Evolutionary conservation across 92 coral and sea anemone genomes (phyloP).

Genomic region (Blastomussa wellsi): DNA sequence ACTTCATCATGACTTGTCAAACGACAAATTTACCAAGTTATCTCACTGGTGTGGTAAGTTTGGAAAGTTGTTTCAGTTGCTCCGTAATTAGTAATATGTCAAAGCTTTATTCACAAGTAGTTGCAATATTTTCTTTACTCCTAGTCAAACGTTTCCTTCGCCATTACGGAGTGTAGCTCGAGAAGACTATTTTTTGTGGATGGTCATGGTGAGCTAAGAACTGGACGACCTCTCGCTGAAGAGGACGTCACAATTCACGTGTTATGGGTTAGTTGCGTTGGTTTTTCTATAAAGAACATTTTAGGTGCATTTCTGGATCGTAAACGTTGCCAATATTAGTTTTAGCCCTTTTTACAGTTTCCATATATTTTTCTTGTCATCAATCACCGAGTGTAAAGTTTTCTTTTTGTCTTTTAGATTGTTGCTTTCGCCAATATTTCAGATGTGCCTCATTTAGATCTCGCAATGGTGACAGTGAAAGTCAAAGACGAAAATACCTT

Average conservation of each 20-base stretch:
- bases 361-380: neutral
- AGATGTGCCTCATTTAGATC: neutral
- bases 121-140: neutral
- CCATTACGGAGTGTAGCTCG: neutral
- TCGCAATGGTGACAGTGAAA: slow-evolving; percentile 16
- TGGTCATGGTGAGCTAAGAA: slow-evolving; percentile 9
- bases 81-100: neutral
- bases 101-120: neutral
- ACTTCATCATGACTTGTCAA: neutral
- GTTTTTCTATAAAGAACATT: neutral
- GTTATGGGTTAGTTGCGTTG: slow-evolving; percentile 5
- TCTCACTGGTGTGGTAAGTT: too few relatives aligned
- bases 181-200: slow-evolving; percentile 7
- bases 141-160: slow-evolving; percentile 23
- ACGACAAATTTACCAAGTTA: neutral
- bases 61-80: neutral
- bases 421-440: slow-evolving; percentile 1
- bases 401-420: neutral
- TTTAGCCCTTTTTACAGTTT: too few relatives aligned
- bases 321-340: too few relatives aligned
- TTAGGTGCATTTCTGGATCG: too few relatives aligned
- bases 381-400: neutral
- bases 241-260: neutral
- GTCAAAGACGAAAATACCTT: neutral
- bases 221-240: neutral